Evolutionary conservation across 2,113 vertebrate genomes (phyloP), one percentile per base, ranked within the genome.

Genomic region (Crotalus helleri): DNA sequence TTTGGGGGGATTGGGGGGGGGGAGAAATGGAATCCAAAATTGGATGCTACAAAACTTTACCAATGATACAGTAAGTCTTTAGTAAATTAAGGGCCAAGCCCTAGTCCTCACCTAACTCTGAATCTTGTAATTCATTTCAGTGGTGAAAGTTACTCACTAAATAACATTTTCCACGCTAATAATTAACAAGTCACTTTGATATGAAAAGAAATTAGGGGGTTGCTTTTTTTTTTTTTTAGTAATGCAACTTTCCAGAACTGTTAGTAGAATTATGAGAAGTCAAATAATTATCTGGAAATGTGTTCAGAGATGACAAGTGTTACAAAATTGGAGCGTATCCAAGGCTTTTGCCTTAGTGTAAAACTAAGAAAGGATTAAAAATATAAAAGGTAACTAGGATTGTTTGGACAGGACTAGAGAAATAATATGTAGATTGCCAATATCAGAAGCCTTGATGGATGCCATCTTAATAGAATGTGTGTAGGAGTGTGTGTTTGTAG

Each of bases 121-220:
- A 94, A 90, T 90, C 51, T 91, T 94, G 85, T 61, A 61, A 10
- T 69, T 92, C 17, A 94, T 5, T 94, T 95, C 24, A n/a, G 29
- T 53, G 19, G n/a, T 15, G 94, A 89, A 33, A 93, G 95, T 74
- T 96, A 97, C 94, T 96, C 95, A 95, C 95, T 97, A 97, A 97
- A 97, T 96, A 95, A 96, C 26, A 97, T 97, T 97, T 97, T 97
- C 94, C 96, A 97, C 96, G 95, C 95, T 97, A 95, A 92, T 96
- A 96, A 97, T 96, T 97, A 97, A 93, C 85, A 96, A 96, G 96
- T 95, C 94, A 92, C 96, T 96, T 95, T 96, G 46, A 95, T 96
- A 95, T 91, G 93, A 93, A 94, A 95, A 29, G 91, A 96, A 93
- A 54, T 94, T 94, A 0, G 15, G 93, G 87, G 55, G 94, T 97